A percentile compares a stretch with the other conserved stretches of the same genome.
Conservation (phyloP, 2,888 invertebrate genomes). For the Escarpia spicata region DNA sequence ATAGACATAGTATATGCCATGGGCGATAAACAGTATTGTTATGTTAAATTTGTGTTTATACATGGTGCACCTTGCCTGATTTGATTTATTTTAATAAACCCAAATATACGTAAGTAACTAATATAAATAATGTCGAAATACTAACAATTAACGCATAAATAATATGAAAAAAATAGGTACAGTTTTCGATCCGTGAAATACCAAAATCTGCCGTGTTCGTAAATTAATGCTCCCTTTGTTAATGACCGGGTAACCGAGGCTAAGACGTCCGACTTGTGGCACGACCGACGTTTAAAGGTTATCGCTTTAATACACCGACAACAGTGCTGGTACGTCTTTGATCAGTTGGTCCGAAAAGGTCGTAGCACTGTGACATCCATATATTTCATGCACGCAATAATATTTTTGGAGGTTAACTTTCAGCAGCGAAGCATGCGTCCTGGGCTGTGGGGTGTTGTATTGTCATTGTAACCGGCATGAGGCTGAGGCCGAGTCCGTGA, state of each 20-base stretch:
- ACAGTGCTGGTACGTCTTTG: neutral
- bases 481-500: too few relatives aligned
- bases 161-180: neutral
- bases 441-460: neutral
- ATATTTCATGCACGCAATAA: neutral
- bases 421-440: neutral
- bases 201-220: neutral
- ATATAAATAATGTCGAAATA: neutral
- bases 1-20: too few relatives aligned
- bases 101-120: neutral
- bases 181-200: neutral
- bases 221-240: neutral
- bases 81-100: neutral
- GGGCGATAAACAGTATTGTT: neutral
- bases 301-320: neutral
- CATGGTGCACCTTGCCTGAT: neutral
- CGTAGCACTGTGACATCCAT: neutral
- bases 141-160: neutral
- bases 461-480: neutral
- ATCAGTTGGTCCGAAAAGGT: neutral
- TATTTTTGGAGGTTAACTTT: neutral
- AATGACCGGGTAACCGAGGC: constrained; percentile 6
- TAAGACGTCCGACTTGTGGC: neutral
- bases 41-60: neutral
- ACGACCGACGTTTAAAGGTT: neutral